Base-by-base conservation (phyloP, 2,888 invertebrate genomes). In the Galeruca laticollis region DNA sequence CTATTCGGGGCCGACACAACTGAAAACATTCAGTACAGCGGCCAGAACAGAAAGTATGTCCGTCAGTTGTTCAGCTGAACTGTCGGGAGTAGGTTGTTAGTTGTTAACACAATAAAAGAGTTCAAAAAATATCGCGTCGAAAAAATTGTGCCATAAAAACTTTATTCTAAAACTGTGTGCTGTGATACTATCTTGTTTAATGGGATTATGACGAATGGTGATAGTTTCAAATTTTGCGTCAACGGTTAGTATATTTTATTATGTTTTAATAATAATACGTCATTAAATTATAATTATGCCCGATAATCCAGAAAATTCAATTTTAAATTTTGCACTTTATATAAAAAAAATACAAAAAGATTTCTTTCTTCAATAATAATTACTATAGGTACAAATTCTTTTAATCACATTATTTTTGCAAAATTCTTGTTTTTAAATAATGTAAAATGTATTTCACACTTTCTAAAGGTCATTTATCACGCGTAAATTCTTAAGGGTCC, bases 11-110 rank as follows among this genome's bases (percentile, higher is more conserved):
- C 71, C 73, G 60, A n/a, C 75, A 81, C 79, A 80, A 81, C 79
- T 75, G 71, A 81, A 79, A 77, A 77, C 77, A 80, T 79, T 78
- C 80, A 80, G 80, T 79, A 78, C 80, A 80, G 77, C 78, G 78
- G 73, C 60, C 60, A 63, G 59, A 57, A 52, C 60, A 60, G 60
- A 51, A 61, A 62, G 37, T 52, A 52, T 8, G 52, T 52, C 37
- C 62, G 62, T 35, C 62, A 52, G 52, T 62, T 35, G 35, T 15
- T 49, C 35, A 61, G 35, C 51, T 31, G 31, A 51, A 51, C 31
- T 33, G 13, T 10, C 33, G 9, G 0, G 33, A 35, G 51, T 9
- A 37, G 52, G 35, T 37, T 52, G 62, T n/a, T n/a, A 52, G 13
- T 9, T 35, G 8, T 6, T 26, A 26, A 26, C 35, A 20, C 10